Base-by-base conservation (phyloP, 2,113 vertebrate genomes). In the Numida meleagris region DNA sequence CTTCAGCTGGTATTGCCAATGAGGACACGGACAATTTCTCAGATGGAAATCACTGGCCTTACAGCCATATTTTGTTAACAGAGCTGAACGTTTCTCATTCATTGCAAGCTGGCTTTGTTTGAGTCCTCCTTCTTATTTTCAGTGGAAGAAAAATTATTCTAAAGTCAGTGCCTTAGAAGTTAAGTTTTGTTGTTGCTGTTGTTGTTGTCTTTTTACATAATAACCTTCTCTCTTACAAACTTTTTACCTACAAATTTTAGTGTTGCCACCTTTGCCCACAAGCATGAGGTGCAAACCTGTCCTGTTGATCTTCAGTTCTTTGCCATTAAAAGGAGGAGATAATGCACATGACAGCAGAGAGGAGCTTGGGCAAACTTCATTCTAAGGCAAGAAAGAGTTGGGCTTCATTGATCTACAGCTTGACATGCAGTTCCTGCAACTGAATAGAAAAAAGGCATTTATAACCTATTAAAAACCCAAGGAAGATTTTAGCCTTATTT, bases 381-480 rank as follows among this genome's bases (percentile, higher is more conserved):
- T 95, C 91, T 79, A 70, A 90, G 76, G 42, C 71, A 90, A 80
- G 70, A 72, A 93, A 93, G 81, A 95, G 38, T 93, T 65, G 48
- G 61, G 68, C 90, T 88, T 78, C 86, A 94, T 77, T 94, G 81
- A 96, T 95, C 59, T 95, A 51, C 36, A 85, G 80, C 74, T 81
- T 96, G 87, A 89, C 87, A 94, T 94, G 90, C 74, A 94, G 78
- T 92, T 93, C 82, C 86, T 97, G 92, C 93, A 91, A 92, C 46
- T 81, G 73, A 90, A 74, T 17, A 96, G 87, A 46, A 65, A 96
- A 96, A 96, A 88, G 51, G 59, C 70, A 93, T 95, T 97, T 95
- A 93, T 59, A 96, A 96, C 93, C 94, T 97, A 97, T 89, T 97
- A 97, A 98, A 96, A 98, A 96, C 91, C 94, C 80, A 94, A 81